phyloP scores from a whole-genome alignment of 2,113 vertebrate species.

The Python bivittatus region DNA sequence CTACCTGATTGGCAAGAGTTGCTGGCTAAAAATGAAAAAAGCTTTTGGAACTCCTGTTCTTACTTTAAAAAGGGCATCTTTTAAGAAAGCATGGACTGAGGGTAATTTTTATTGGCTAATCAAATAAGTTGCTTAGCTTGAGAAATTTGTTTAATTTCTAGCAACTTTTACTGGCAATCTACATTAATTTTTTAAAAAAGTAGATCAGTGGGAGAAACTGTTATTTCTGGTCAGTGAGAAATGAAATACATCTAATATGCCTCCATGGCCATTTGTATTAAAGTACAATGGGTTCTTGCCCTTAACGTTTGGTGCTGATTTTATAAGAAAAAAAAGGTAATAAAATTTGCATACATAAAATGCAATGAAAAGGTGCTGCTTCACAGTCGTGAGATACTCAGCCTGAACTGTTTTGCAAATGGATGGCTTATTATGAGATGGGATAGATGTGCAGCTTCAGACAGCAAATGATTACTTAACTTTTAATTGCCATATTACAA shows the following conservation, averaged over 20 bases:
- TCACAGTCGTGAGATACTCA: background rate
- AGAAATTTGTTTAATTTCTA: conserved; percentile 14
- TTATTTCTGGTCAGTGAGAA: too few species aligned
- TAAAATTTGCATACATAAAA: background rate
- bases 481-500: too few species aligned
- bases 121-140: background rate
- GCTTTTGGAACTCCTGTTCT: background rate
- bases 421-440: too few species aligned
- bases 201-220: background rate
- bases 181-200: background rate
- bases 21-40: background rate
- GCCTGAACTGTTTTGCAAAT: background rate
- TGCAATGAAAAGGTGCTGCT: background rate
- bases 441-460: too few species aligned
- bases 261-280: background rate
- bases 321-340: background rate
- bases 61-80: background rate
- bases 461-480: too few species aligned
- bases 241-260: background rate
- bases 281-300: background rate
- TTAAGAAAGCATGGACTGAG: background rate
- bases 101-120: conserved; percentile 9
- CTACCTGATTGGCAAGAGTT: background rate
- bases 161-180: background rate
- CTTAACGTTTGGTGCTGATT: background rate